Evolutionary conservation across 2,113 vertebrate genomes (phyloP).

Genomic region (Mugil cephalus): DNA sequence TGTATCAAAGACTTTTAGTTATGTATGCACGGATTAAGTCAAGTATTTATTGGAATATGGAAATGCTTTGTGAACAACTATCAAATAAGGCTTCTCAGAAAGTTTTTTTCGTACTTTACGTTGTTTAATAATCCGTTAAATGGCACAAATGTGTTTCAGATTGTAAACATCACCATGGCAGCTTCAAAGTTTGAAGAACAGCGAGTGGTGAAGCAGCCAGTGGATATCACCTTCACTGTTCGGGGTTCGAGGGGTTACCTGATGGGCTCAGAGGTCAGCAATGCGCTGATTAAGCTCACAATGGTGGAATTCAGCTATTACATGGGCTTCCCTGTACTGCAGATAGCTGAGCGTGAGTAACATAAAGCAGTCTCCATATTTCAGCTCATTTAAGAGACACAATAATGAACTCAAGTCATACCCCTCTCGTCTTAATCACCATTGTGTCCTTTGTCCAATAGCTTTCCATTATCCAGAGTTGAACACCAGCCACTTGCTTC

Average conservation of each 20-base stretch:
- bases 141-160: conserved; percentile 77
- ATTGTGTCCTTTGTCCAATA: conserved; percentile 59
- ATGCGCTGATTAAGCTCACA: conserved; percentile 88
- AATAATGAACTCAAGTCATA: too few species aligned
- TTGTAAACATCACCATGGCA: conserved; percentile 90
- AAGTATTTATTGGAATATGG: conserved; percentile 11
- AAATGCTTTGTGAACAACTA: conserved; percentile 25
- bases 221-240: conserved; percentile 90
- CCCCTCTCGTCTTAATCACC: neutral
- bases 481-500: conserved; percentile 91
- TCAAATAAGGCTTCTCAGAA: neutral
- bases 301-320: conserved; percentile 98
- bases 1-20: conserved; percentile 25
- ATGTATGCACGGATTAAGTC: conserved; percentile 45
- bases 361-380: neutral
- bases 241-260: conserved; percentile 82
- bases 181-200: conserved; percentile 54
- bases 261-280: conserved; percentile 91
- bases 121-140: neutral
- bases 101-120: neutral
- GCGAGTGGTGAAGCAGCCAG: conserved; percentile 85
- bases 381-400: neutral
- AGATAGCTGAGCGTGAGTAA: conserved; percentile 96
- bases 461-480: conserved; percentile 96
- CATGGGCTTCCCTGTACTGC: conserved; percentile 94